A percentile compares a stretch with the other conserved stretches of the same genome.
These are phyloP conservation scores for Andrena cerasifolii DNA, from an alignment of 1,140 invertebrate species.

Conservation along the genomic window DNA sequence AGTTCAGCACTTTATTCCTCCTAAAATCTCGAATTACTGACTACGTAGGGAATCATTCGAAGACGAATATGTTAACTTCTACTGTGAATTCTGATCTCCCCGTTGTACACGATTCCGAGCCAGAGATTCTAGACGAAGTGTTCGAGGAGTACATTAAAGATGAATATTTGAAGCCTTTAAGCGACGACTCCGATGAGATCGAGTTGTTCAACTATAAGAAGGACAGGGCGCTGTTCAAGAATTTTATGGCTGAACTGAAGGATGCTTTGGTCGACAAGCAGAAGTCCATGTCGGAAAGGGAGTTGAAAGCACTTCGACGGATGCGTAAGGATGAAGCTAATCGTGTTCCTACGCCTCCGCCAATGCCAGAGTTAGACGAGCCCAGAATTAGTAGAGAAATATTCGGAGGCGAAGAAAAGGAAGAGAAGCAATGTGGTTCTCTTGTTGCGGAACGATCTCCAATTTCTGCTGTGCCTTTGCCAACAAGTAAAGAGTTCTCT, in stretches of 20 bases:
- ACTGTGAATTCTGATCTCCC: constrained; percentile 36
- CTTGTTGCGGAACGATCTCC: constrained; percentile 31
- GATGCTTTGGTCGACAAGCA: constrained; percentile 78
- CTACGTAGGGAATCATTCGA: not conserved
- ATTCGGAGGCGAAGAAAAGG: not conserved
- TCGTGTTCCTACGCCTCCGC: constrained; percentile 43
- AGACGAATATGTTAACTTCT: constrained; percentile 28
- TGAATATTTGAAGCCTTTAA: constrained; percentile 74
- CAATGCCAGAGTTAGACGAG: constrained; percentile 37
- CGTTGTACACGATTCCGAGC: constrained; percentile 67
- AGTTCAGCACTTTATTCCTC: constrained; percentile 73
- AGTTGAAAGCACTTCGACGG: constrained; percentile 74
- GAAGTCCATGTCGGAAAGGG: constrained; percentile 76
- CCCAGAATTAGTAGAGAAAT: not conserved
- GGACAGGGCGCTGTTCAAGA: constrained; percentile 72
- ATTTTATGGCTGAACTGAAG: constrained; percentile 80
- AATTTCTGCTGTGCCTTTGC: constrained; percentile 9
- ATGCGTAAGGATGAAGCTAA: constrained; percentile 60
- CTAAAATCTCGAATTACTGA: constrained; percentile 56
- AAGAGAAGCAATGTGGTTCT: not conserved
- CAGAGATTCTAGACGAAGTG: constrained; percentile 79
- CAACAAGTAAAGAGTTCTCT: constrained; percentile 17
- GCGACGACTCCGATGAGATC: constrained; percentile 67
- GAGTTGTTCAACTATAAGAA: constrained; percentile 66
- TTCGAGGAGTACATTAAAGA: constrained; percentile 80